Evolutionary conservation across 1,140 invertebrate species (phyloP), one percentile per base, ranked within the genome.

Genomic region (Harlomillsia oculata): DNA sequence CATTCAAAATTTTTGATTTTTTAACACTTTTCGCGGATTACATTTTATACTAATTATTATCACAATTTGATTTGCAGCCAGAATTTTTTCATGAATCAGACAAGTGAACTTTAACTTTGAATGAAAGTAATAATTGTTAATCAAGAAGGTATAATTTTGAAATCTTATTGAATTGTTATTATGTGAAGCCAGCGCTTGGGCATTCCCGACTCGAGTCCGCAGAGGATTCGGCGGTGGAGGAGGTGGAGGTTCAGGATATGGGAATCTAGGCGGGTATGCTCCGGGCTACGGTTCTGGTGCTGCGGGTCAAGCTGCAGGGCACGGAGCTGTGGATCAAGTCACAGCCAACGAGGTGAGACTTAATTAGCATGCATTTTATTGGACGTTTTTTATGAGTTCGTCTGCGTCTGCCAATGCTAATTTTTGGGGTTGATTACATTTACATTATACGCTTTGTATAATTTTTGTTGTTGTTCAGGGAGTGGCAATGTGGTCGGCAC

Each of bases 201-300:
- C 53, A 43, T 16, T 45, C 40, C 23, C 16, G 21, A 37, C 18
- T 29, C 50, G 57, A n/a, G 44, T 59, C 34, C 57, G 57, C 6
- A 23, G 57, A n/a, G 57, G 57, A 2, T 59, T 45, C 25, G 56
- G 56, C 25, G 57, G 57, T n/a, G 56, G 56, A 34, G 57, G 57
- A 25, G 57, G 57, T 20, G 56, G 56, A 30, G 57, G 57, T 9
- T 29, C 34, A 21, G 46, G 55, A 8, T 26, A 34, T 0, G 44
- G 40, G 5, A 54, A 54, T 45, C 20, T 53, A 5, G 57, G 57
- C 18, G 57, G 57, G 2, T 59, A 59, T 43, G 57, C 57, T n/a
- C 57, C 57, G 18, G 57, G 57, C 18, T 59, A 59, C 34, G 57
- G 57, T 21, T 51, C 46, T 32, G 57, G 57, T 23, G 50, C 57